Evolutionary conservation across 2,888 invertebrate species (phyloP), one percentile per base, ranked within the genome.

Genomic region (Agrotis clavis): DNA sequence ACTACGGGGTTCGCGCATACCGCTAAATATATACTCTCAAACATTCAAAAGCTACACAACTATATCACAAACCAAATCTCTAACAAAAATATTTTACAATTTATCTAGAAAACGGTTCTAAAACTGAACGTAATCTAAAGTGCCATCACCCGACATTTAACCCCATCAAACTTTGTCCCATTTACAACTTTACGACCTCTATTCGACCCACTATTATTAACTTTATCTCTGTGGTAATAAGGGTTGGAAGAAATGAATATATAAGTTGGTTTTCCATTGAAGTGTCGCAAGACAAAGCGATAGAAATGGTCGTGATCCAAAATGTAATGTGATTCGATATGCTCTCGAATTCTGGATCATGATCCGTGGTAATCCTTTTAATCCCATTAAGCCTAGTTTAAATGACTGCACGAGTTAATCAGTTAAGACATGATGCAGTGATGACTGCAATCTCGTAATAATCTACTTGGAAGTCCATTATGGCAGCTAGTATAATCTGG

Each of bases 111-210:
- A 69, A 77, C 65, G 18, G 56, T 79, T 77, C 50, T 74, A 69
- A 71, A 68, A 70, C 61, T 47, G 50, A 60, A 71, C 56, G 41
- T 25, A 65, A 84, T 83, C 79, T 80, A 35, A 77, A 84, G 61
- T 77, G 77, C 79, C 74, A 83, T 83, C 77, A 79, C 51, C 72
- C 74, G 84, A 85, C 84, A 75, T 83, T 82, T 83, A 69, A 85
- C 86, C 84, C 57, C 48, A 68, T 18, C 14, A 57, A 73, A 81
- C 67, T 67, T 67, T 71, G 67, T 70, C 25, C 47, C 56, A 71
- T 66, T 45, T 19, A 69, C 65, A 54, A 66, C 11, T 45, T 47
- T 56, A 56, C 13, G 51, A 25, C 16, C 7, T 30, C 1, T 13
- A 0, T 48, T 2, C n/a, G 59, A 64, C 9, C 18, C 1, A 60